These are phyloP conservation scores for rabbit (Oryctolagus cuniculus) DNA, from an alignment of 2,113 vertebrate species.

Conservation along the genomic window DNA sequence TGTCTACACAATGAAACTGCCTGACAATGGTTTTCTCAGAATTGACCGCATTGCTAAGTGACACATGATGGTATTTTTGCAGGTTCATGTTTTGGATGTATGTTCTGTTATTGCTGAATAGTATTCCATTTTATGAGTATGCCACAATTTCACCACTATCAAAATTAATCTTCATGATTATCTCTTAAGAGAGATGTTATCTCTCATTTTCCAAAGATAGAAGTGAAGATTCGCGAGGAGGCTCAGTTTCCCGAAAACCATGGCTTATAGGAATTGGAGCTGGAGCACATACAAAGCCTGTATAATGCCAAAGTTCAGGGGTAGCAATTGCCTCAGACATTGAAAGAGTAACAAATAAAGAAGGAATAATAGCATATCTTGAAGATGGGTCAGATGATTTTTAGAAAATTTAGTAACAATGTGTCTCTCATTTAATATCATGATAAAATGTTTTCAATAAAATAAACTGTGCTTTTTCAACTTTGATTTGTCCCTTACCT, in stretches of 20 bases:
- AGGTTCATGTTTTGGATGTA: not conserved
- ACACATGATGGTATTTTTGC: not conserved
- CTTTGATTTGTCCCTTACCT: not conserved
- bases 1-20: too few relatives aligned
- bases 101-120: not conserved
- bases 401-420: not conserved
- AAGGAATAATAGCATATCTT: not conserved
- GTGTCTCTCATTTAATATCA: slow-evolving; percentile 28
- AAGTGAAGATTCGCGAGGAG: not conserved
- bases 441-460: slow-evolving; percentile 48
- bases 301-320: not conserved
- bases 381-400: not conserved
- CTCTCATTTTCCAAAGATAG: not conserved
- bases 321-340: not conserved
- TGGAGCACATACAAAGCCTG: not conserved
- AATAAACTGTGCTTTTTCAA: not conserved
- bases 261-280: not conserved
- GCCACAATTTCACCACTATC: not conserved
- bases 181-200: not conserved
- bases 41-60: too few relatives aligned
- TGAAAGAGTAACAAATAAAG: not conserved
- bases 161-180: not conserved
- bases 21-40: too few relatives aligned
- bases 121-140: not conserved
- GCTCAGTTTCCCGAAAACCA: not conserved